Base-by-base conservation (phyloP, 92 coral and sea anemone genomes). In the Muricea muricata region DNA sequence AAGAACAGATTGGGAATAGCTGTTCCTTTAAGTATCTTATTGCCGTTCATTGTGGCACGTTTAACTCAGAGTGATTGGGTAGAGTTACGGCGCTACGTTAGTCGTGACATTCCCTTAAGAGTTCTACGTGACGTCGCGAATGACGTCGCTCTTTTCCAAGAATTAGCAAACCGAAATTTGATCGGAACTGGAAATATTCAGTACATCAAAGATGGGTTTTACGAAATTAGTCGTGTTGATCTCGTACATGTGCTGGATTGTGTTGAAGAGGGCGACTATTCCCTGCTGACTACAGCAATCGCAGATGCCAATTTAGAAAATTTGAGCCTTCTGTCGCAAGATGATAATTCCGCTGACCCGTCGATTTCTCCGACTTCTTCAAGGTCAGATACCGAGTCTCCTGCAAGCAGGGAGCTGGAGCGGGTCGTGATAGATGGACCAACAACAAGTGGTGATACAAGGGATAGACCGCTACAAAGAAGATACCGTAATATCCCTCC, bases 401-500 rank as follows among this genome's bases (percentile, higher is more conserved):
- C 42, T 37, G 42, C 9, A 37, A 37, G 42, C 9, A 9, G 9
- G 9, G 9, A 4, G 42, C 42, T 4, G 5, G 42, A 45, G 50
- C 1, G 9, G 50, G 50, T 12, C 15, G 15, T 45, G 50, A 12
- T 9, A 45, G 50, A 45, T 45, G 50, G 50, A 5, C 50, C 9
- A 1, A 45, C 14, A 45, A 17, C 50, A 45, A 45, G 50, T 45
- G 14, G 50, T 45, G 12, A 45, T 45, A 17, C 15, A 5, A 45
- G 50, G 20, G 60, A 52, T 17, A 52, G 26, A 18, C 60, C 60
- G 18, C 20, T 52, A 52, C 60, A 52, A 52, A 10, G 60, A 20
- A 52, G 26, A 20, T 52, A 52, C 60, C 60, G 60, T 65, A 65
- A 65, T 65, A 39, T 65, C 25, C 72, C 72, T 65, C 72, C 25